phyloP scores from a whole-genome alignment of 53 echinoderm and acorn worm species.

The Paracentrotus lividus region DNA sequence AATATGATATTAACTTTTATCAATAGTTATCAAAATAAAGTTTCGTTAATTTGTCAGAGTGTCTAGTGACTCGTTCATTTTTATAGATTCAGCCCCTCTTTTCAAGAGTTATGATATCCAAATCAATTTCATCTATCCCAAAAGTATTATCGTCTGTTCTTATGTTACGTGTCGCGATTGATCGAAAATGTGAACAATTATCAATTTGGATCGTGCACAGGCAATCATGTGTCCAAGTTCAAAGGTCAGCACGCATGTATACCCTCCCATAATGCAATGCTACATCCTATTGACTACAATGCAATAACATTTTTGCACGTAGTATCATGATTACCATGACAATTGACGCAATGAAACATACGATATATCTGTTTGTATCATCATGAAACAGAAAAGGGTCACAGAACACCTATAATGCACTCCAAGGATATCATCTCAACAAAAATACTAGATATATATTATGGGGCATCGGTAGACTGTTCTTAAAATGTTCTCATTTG shows the following conservation, averaged over 20 bases:
- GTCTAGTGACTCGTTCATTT: too few species aligned
- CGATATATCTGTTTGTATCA: background rate
- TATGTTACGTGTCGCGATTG: background rate
- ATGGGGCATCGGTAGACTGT: background rate
- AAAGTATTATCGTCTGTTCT: background rate
- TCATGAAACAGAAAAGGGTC: background rate
- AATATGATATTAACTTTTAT: too few species aligned
- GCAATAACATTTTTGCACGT: background rate
- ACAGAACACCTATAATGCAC: conserved; percentile 17
- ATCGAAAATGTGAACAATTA: background rate
- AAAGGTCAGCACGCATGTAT: background rate
- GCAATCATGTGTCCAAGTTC: background rate
- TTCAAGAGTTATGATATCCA: background rate
- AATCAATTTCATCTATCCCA: background rate
- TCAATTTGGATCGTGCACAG: background rate
- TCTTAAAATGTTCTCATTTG: background rate
- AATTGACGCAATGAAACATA: background rate
- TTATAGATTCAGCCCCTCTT: too few species aligned
- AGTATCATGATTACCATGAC: background rate
- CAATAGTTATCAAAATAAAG: too few species aligned
- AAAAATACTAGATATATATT: background rate
- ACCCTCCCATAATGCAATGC: background rate
- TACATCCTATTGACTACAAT: background rate
- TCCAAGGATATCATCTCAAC: background rate
- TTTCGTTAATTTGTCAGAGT: too few species aligned